Evolutionary conservation across 2,113 vertebrate species (phyloP).

Genomic region (Trinectes maculatus): DNA sequence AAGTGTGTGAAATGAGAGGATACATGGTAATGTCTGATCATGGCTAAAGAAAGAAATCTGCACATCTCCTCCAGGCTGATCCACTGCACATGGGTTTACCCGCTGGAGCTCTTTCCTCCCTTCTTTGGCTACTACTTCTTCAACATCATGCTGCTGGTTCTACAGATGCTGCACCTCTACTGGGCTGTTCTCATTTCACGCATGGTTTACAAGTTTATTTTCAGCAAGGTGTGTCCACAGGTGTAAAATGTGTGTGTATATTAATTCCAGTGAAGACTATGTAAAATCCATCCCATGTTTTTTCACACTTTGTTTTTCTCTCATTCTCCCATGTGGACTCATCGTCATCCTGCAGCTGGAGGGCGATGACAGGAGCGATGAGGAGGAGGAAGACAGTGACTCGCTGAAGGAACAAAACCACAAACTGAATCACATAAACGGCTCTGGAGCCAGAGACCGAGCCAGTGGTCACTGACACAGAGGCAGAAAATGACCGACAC

Average conservation of each 20-base stretch:
- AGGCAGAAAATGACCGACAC: not conserved
- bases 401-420: conserved; percentile 35
- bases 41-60: not conserved
- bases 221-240: conserved; percentile 82
- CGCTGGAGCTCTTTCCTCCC: conserved; percentile 79
- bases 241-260: not conserved
- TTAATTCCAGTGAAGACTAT: not conserved
- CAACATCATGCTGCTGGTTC: conserved; percentile 84
- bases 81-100: conserved; percentile 86
- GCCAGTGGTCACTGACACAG: conserved; percentile 65
- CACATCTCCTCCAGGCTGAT: conserved; percentile 84
- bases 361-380: conserved; percentile 72
- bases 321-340: conserved; percentile 1
- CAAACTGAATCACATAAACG: conserved; percentile 56
- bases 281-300: not conserved
- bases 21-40: not conserved
- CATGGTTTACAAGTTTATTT: conserved; percentile 87
- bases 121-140: conserved; percentile 93
- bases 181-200: conserved; percentile 88
- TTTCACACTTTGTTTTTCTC: not conserved
- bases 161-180: conserved; percentile 90
- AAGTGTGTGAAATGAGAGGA: conserved; percentile 67
- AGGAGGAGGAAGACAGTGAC: conserved; percentile 73
- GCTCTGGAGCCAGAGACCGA: conserved; percentile 49
- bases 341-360: conserved; percentile 58